These are phyloP conservation scores for Erpobdella octoculata DNA, from an alignment of 2,888 invertebrate species.

Conservation along the genomic window DNA sequence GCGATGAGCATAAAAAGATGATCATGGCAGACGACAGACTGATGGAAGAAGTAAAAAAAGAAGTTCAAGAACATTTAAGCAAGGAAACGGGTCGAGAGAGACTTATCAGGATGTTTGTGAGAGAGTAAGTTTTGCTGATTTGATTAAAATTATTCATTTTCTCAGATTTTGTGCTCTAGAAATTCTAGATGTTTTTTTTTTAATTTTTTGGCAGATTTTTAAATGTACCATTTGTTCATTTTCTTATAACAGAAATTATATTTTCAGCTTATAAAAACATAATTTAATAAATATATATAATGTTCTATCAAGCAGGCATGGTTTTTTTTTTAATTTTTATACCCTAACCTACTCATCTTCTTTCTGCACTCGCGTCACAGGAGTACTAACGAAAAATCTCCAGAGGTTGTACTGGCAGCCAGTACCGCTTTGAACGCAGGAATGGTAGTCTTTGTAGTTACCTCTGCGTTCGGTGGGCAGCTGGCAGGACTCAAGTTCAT, in stretches of 20 bases:
- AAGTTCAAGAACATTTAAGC: background rate
- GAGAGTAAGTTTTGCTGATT: background rate
- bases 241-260: too few species aligned
- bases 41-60: background rate
- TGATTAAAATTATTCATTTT: background rate
- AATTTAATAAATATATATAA: too few species aligned
- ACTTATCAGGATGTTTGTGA: background rate
- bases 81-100: constrained; percentile 10
- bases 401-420: background rate
- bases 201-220: too few species aligned
- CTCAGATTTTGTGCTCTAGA: background rate
- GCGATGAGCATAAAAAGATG: background rate
- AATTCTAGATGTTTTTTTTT: too few species aligned
- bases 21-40: background rate
- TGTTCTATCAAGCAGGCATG: too few species aligned
- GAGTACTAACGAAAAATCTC: background rate
- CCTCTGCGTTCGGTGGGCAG: background rate
- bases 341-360: too few species aligned
- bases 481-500: background rate
- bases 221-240: too few species aligned
- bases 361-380: too few species aligned
- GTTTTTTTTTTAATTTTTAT: too few species aligned
- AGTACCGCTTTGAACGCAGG: background rate
- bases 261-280: too few species aligned
- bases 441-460: background rate